Evolutionary conservation across 2,888 invertebrate species (phyloP).

Genomic region (Eumacrocentrus americanus): DNA sequence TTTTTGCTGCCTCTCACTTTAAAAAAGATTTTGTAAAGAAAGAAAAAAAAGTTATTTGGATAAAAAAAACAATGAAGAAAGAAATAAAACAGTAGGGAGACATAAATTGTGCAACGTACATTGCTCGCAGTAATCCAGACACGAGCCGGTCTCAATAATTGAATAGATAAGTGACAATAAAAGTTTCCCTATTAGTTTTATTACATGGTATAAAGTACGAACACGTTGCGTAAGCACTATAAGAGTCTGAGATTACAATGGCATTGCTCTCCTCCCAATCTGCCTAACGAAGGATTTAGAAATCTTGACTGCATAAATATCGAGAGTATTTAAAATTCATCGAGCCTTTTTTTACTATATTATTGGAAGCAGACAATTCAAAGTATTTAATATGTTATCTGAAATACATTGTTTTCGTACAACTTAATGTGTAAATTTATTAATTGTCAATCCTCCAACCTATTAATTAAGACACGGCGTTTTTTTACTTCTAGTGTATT

Average conservation of each 20-base stretch:
- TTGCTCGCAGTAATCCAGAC: not conserved
- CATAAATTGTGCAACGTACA: not conserved
- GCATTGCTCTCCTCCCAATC: not conserved
- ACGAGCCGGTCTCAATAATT: slow-evolving; percentile 20
- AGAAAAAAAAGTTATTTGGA: no score
- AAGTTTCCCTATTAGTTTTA: slow-evolving; percentile 32
- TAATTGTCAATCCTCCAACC: no score
- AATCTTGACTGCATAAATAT: no score
- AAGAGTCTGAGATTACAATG: slow-evolving; percentile 5
- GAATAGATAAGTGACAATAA: not conserved
- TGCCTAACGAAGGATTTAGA: no score
- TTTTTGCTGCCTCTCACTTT: no score
- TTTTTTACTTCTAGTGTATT: no score
- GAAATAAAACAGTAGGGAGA: not conserved
- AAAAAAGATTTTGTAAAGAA: no score
- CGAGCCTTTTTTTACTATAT: not conserved
- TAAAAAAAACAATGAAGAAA: not conserved
- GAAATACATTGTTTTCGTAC: not conserved
- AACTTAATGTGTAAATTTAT: not conserved
- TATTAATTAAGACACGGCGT: no score
- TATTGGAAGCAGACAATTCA: not conserved
- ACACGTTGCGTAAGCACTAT: slow-evolving; percentile 8
- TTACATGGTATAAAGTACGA: slow-evolving; percentile 34
- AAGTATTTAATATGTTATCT: not conserved
- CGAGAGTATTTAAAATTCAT: no score